Evolutionary conservation across 1,140 invertebrate genomes (phyloP).

Genomic region (Chlorops oryzae): DNA sequence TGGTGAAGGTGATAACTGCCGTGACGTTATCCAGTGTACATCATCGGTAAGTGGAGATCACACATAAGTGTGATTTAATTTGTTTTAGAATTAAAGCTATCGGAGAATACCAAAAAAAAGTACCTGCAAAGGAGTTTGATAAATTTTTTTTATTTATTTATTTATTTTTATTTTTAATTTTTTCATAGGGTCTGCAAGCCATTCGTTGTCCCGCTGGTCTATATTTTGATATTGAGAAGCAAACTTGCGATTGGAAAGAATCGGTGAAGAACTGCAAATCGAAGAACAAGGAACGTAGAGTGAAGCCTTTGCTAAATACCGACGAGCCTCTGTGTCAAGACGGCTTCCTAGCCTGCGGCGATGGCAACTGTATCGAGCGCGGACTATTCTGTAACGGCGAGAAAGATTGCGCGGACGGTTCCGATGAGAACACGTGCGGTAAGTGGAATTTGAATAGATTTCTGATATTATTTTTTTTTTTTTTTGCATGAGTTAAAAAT

Average conservation of each 20-base stretch:
- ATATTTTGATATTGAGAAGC: conserved; percentile 92
- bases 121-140: background rate
- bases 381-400: conserved; percentile 91
- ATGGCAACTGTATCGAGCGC: conserved; percentile 78
- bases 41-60: conserved; percentile 67
- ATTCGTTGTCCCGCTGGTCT: conserved; percentile 88
- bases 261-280: conserved; percentile 88
- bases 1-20: conserved; percentile 85
- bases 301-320: conserved; percentile 81
- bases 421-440: conserved; percentile 89
- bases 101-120: background rate
- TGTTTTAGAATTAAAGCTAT: background rate
- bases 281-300: conserved; percentile 84
- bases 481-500: no score
- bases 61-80: no score
- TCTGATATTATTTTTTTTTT: no score
- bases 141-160: background rate
- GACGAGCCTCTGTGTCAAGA: conserved; percentile 87
- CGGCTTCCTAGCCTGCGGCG: conserved; percentile 79
- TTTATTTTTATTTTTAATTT: background rate
- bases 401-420: conserved; percentile 82
- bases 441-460: no score
- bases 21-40: conserved; percentile 92
- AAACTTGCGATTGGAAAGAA: conserved; percentile 93
- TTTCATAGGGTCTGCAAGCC: conserved; percentile 73